These are phyloP conservation scores for Palloptera scutellata DNA, from an alignment of 2,888 invertebrate species.

Conservation along the genomic window DNA sequence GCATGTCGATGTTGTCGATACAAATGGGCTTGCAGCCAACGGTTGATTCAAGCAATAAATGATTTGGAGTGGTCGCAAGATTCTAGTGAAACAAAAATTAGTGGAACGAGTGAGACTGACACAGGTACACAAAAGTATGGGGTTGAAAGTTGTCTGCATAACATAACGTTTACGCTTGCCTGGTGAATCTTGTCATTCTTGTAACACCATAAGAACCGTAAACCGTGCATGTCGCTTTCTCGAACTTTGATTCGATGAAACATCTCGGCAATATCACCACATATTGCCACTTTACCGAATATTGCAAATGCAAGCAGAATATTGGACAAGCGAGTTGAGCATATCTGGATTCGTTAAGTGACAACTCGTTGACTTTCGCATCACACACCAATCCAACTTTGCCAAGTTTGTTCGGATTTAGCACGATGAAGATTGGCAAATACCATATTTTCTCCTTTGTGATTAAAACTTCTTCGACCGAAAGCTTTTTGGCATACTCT, in stretches of 20 bases:
- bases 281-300: slow-evolving; percentile 32
- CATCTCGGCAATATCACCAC: slow-evolving; percentile 38
- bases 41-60: no score
- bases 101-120: no score
- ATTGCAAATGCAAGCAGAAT: slow-evolving; percentile 34
- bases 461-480: no score
- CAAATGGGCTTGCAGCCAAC: no score
- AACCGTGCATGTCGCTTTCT: slow-evolving; percentile 33
- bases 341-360: slow-evolving; percentile 54
- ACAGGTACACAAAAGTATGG: no score
- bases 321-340: slow-evolving; percentile 30
- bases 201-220: slow-evolving; percentile 41
- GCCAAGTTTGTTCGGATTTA: slow-evolving; percentile 9
- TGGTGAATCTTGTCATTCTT: neutral
- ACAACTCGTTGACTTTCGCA: slow-evolving; percentile 42
- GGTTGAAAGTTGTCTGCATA: no score
- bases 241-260: slow-evolving; percentile 28
- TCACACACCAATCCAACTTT: neutral
- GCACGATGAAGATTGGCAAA: neutral
- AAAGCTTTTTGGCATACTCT: no score
- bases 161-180: slow-evolving; percentile 32
- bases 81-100: no score
- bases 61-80: no score
- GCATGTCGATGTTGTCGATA: no score
- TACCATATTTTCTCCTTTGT: no score